Conservation (phyloP, 2,797 vertebrate genomes). For the Danio kyathit region DNA sequence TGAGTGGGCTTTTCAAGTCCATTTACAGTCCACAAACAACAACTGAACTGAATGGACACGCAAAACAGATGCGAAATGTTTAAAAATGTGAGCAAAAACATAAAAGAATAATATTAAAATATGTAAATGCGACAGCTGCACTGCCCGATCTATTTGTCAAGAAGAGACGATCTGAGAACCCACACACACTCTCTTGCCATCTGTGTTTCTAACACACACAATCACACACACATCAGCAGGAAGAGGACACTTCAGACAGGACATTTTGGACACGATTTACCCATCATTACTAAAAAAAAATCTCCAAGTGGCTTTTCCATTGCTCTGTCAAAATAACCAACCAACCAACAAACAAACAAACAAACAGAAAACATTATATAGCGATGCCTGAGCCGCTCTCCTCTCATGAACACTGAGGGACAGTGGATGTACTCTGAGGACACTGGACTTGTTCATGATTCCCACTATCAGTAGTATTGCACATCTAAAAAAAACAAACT, state of each 20-base stretch:
- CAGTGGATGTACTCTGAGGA: constrained; percentile 58
- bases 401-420: constrained; percentile 69
- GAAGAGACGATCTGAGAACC: constrained; percentile 72
- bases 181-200: constrained; percentile 9
- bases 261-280: constrained; percentile 43
- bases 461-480: constrained; percentile 78
- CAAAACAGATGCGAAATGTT: constrained; percentile 59
- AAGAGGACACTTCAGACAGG: constrained; percentile 49
- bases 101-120: constrained; percentile 66
- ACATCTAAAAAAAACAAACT: constrained; percentile 82
- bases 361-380: constrained; percentile 39
- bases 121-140: constrained; percentile 65
- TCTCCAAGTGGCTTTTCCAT: constrained; percentile 63
- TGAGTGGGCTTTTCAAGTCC: constrained; percentile 46
- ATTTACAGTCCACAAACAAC: constrained; percentile 54
- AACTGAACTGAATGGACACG: constrained; percentile 52
- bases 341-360: constrained; percentile 49
- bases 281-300: constrained; percentile 59
- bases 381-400: constrained; percentile 16
- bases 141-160: constrained; percentile 51
- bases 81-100: constrained; percentile 70
- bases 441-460: constrained; percentile 43
- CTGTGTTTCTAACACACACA: constrained; percentile 37
- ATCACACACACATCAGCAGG: constrained; percentile 49
- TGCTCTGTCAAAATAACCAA: constrained; percentile 47